Conservation (phyloP, 2,888 invertebrate genomes). For the Caenorhabditis imperialis region DNA sequence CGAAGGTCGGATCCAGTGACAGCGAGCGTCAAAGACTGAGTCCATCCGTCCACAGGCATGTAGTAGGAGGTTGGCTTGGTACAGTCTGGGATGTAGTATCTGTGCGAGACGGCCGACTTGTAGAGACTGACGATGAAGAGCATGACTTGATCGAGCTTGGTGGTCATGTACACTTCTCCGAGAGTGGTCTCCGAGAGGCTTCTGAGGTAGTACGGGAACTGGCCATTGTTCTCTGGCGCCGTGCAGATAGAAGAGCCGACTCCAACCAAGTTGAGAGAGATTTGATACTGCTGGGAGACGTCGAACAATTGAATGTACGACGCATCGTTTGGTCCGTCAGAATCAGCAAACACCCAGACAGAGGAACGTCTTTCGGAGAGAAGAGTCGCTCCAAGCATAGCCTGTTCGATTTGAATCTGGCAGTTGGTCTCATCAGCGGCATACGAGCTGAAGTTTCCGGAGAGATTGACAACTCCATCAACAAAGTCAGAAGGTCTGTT, state of each 20-base stretch:
- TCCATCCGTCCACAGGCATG: constrained; percentile 70
- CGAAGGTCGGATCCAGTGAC: constrained; percentile 54
- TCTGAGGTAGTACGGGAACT: constrained; percentile 55
- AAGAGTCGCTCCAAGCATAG: constrained; percentile 54
- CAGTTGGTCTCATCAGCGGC: constrained; percentile 53
- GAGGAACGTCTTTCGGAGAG: constrained; percentile 58
- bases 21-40: constrained; percentile 67
- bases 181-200: constrained; percentile 38
- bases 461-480: constrained; percentile 50
- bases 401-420: constrained; percentile 60
- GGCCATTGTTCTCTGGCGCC: constrained; percentile 26
- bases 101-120: constrained; percentile 61
- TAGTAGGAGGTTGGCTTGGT: constrained; percentile 39
- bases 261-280: constrained; percentile 50
- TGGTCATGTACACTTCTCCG: constrained; percentile 60
- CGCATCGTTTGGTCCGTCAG: constrained; percentile 54
- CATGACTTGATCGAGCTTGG: constrained; percentile 55
- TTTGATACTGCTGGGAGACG: constrained; percentile 47
- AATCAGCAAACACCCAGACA: constrained; percentile 71
- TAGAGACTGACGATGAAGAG: constrained; percentile 65
- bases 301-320: constrained; percentile 47
- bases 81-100: constrained; percentile 57
- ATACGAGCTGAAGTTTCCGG: constrained; percentile 51
- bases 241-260: constrained; percentile 55
- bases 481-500: constrained; percentile 58